Evolutionary conservation across 2,888 invertebrate species (phyloP).

Genomic region (Metalampra italica): DNA sequence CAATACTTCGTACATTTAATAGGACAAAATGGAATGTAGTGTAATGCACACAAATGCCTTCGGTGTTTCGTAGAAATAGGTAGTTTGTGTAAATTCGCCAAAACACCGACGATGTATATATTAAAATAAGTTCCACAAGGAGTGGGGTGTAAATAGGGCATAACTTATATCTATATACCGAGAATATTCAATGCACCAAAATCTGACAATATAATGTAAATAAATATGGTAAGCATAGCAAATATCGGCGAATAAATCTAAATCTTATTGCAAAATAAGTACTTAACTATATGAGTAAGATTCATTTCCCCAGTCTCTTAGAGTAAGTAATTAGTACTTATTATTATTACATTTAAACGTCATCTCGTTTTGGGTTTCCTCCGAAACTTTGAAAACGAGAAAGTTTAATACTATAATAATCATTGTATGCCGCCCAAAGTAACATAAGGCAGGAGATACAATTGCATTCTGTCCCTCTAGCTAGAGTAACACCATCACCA

Average conservation of each 20-base stretch:
- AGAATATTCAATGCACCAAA: too few relatives aligned
- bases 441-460: too few relatives aligned
- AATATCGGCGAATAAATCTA: not conserved
- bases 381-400: slow-evolving; percentile 63
- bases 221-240: not conserved
- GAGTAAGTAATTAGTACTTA: not conserved
- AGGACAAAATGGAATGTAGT: slow-evolving; percentile 8
- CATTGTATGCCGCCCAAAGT: too few relatives aligned
- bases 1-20: slow-evolving; percentile 7
- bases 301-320: too few relatives aligned
- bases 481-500: too few relatives aligned
- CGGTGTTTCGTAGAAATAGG: too few relatives aligned
- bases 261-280: too few relatives aligned
- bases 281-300: too few relatives aligned
- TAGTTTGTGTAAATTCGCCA: too few relatives aligned
- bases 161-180: not conserved
- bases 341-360: not conserved
- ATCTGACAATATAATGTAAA: too few relatives aligned
- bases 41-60: too few relatives aligned
- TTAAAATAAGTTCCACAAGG: not conserved
- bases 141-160: not conserved
- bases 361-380: slow-evolving; percentile 60
- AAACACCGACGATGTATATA: not conserved
- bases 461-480: too few relatives aligned
- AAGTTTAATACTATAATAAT: slow-evolving; percentile 17